phyloP scores from a whole-genome alignment of 2,113 vertebrate species.

The Cygnus atratus region DNA sequence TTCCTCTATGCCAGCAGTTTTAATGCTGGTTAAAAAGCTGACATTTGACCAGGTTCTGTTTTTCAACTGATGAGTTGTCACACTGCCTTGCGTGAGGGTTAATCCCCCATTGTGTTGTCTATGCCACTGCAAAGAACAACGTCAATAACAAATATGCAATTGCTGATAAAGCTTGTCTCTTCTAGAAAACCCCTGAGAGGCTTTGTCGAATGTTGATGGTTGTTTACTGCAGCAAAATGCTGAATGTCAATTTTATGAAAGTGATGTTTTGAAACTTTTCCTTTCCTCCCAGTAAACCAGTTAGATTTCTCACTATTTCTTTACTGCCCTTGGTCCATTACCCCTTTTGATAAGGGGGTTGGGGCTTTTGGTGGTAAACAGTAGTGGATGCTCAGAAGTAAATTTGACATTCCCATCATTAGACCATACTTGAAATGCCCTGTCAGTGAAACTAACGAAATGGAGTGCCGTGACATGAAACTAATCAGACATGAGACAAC shows the following conservation, averaged over 20 bases:
- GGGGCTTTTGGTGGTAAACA: background rate
- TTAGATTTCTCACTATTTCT: background rate
- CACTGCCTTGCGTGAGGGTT: constrained; percentile 32
- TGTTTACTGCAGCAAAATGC: constrained; percentile 57
- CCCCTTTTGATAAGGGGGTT: background rate
- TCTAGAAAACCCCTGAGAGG: constrained; percentile 68
- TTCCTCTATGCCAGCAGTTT: background rate
- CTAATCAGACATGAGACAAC: constrained; percentile 51
- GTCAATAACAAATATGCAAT: constrained; percentile 50
- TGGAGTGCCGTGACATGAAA: constrained; percentile 15
- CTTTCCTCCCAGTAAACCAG: background rate
- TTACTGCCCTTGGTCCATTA: background rate
- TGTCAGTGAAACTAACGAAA: constrained; percentile 52
- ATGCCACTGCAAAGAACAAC: constrained; percentile 52
- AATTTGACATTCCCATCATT: constrained; percentile 12
- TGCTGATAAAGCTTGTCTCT: constrained; percentile 73
- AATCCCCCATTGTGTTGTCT: constrained; percentile 69
- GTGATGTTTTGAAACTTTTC: background rate
- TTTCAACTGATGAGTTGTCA: constrained; percentile 44
- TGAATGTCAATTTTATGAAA: constrained; percentile 28
- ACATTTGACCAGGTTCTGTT: constrained; percentile 47
- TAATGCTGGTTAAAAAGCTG: constrained; percentile 32
- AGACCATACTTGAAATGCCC: constrained; percentile 24
- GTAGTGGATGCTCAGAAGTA: background rate
- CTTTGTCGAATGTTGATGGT: constrained; percentile 50